These are phyloP conservation scores for Trichomalopsis sarcophagae DNA, from an alignment of 1,140 invertebrate species.

Conservation along the genomic window DNA sequence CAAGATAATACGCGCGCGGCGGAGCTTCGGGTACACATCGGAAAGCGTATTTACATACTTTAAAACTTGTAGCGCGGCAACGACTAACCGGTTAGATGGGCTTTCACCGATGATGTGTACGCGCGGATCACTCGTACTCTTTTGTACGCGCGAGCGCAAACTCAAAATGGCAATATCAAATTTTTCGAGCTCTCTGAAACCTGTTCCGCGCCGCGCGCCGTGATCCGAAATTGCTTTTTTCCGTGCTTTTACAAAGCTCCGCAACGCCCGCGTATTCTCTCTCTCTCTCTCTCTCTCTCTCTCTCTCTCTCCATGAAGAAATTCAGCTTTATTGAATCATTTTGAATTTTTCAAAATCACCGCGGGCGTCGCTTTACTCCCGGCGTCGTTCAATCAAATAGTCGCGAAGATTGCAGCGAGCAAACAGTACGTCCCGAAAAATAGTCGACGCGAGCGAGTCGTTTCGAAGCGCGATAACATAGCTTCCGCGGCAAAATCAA, in stretches of 20 bases:
- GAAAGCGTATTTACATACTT: constrained; percentile 22
- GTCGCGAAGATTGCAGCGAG: too few species aligned
- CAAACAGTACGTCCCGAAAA: background rate
- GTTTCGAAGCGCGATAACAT: background rate
- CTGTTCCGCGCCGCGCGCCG: background rate
- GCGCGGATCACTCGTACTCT: background rate
- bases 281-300: too few species aligned
- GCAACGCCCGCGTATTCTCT: too few species aligned
- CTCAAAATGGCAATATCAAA: background rate
- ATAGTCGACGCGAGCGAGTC: background rate
- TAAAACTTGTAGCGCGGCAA: background rate
- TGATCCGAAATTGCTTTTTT: background rate
- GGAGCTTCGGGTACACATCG: background rate
- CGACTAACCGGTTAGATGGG: background rate
- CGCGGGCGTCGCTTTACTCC: background rate
- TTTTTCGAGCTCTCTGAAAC: background rate
- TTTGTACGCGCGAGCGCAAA: background rate
- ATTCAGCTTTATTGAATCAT: background rate
- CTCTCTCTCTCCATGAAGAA: background rate
- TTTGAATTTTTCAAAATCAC: background rate
- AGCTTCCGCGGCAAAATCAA: background rate
- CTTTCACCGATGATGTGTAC: background rate
- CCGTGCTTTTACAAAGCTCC: background rate
- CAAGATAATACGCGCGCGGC: background rate
- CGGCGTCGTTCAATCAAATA: too few species aligned